Percentiles rank a stretch among this genome's conserved stretches.
Evolutionary conservation across 1,140 invertebrate species (phyloP).

Genomic region (Bombus polaris): DNA sequence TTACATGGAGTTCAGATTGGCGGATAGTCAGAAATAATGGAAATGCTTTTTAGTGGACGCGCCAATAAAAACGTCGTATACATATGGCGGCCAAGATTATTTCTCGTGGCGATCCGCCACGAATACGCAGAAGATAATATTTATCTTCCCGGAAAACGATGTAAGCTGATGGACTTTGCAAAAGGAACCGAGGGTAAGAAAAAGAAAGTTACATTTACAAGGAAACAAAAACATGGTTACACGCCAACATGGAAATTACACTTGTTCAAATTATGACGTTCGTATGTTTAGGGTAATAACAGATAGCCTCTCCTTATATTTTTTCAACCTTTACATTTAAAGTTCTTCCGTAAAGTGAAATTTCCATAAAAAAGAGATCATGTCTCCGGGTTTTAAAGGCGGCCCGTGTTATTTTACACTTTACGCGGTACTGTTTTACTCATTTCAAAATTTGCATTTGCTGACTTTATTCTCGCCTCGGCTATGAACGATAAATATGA

Average conservation of each 20-base stretch:
- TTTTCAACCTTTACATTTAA: slow-evolving; percentile 3
- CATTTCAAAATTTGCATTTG: slow-evolving; percentile 21
- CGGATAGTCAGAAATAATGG: not conserved
- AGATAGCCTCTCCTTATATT: slow-evolving; percentile 3
- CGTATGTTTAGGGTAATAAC: not conserved
- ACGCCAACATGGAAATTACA: not conserved
- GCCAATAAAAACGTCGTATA: too few relatives aligned
- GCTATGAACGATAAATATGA: not conserved
- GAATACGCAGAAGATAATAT: not conserved
- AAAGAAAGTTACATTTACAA: slow-evolving; percentile 1
- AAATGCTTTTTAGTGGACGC: not conserved
- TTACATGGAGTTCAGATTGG: not conserved
- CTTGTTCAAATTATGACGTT: not conserved
- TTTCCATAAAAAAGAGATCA: slow-evolving; percentile 18
- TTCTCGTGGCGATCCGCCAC: not conserved
- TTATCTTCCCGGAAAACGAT: not conserved
- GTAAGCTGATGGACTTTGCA: not conserved
- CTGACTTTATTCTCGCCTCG: not conserved
- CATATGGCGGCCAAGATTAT: slow-evolving; percentile 3
- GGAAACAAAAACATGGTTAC: not conserved
- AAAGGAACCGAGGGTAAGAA: too few relatives aligned
- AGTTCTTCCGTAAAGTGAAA: not conserved
- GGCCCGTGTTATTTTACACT: slow-evolving; percentile 15
- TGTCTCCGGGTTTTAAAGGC: not conserved
- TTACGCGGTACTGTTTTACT: not conserved